These are phyloP conservation scores for Teleogryllus occipitalis DNA, from an alignment of 1,140 invertebrate species.

Conservation along the genomic window DNA sequence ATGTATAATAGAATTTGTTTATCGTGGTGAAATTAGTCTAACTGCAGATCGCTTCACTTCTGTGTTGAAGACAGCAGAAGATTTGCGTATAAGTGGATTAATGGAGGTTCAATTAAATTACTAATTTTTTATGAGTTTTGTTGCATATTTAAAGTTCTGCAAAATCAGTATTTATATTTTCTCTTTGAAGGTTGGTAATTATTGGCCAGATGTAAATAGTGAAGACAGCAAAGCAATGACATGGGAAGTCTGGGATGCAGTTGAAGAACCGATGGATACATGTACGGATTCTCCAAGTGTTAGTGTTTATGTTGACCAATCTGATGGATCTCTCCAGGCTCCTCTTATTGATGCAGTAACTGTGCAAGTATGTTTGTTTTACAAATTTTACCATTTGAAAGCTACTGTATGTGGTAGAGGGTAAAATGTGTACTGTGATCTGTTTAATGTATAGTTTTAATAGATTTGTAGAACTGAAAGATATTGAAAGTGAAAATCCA, in stretches of 20 bases:
- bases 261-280: background rate
- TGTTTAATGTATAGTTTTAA: no score
- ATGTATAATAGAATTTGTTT: constrained; percentile 48
- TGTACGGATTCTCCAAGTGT: background rate
- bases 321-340: background rate
- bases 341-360: background rate
- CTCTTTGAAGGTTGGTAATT: background rate
- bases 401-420: background rate
- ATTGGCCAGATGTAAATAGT: background rate
- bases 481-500: no score
- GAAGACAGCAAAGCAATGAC: background rate
- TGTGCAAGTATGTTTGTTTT: background rate
- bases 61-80: constrained; percentile 42
- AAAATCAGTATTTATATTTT: background rate
- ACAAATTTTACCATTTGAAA: background rate
- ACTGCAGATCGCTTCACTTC: constrained; percentile 39
- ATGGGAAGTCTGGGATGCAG: background rate
- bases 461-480: no score
- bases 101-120: constrained; percentile 36
- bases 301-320: background rate
- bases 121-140: background rate
- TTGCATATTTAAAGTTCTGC: background rate
- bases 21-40: constrained; percentile 47
- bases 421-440: no score
- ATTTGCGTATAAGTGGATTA: constrained; percentile 42